Evolutionary conservation across 1,140 invertebrate species (phyloP).

Genomic region (Solenopsis fugax): DNA sequence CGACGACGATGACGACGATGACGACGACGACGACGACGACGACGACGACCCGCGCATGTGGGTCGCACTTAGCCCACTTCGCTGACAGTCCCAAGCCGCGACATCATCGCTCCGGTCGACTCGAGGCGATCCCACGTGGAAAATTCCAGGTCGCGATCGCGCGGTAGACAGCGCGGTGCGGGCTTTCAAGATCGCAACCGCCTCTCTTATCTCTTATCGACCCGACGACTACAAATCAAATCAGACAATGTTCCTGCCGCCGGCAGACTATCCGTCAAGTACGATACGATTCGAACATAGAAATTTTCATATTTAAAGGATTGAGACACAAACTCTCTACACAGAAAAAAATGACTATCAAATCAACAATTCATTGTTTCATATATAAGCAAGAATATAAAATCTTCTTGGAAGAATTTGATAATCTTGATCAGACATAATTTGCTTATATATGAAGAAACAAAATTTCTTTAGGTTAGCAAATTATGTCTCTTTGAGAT

Average conservation of each 20-base stretch:
- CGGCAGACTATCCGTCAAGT: background rate
- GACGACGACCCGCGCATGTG: conserved; percentile 56
- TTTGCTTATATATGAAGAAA: too few species aligned
- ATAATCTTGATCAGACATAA: too few species aligned
- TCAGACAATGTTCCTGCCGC: background rate
- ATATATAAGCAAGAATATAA: too few species aligned
- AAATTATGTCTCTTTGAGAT: too few species aligned
- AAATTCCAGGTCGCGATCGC: conserved; percentile 56
- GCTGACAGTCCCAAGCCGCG: conserved; percentile 31
- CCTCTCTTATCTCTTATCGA: conserved; percentile 17
- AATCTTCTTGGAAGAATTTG: too few species aligned
- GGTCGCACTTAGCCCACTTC: conserved; percentile 69
- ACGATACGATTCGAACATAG: background rate
- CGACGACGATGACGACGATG: conserved; percentile 38
- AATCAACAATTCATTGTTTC: too few species aligned
- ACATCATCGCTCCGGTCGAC: conserved; percentile 37
- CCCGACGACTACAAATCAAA: background rate
- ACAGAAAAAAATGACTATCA: too few species aligned
- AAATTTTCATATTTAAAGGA: background rate
- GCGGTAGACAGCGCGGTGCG: conserved; percentile 51
- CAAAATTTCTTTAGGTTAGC: too few species aligned
- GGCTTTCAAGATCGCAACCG: background rate
- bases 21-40: background rate
- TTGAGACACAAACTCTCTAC: too few species aligned
- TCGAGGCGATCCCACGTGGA: conserved; percentile 62